These are phyloP conservation scores for Sepioteuthis lessoniana DNA, from an alignment of 2,888 invertebrate species.

Conservation along the genomic window DNA sequence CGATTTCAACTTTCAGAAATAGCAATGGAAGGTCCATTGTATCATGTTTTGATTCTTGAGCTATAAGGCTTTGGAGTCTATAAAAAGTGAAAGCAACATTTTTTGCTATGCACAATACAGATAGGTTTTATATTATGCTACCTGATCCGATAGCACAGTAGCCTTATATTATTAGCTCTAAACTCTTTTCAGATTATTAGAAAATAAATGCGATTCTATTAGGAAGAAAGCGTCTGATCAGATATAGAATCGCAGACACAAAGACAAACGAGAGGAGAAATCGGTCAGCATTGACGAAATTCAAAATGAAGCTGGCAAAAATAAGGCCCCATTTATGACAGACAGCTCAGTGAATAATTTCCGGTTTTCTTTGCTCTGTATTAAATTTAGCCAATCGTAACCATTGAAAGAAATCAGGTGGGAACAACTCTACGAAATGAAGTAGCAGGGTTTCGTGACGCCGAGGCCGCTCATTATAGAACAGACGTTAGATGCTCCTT, in stretches of 20 bases:
- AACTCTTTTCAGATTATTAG: neutral
- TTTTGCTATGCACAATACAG: neutral
- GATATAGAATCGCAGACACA: neutral
- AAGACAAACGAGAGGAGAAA: neutral
- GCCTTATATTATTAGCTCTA: neutral
- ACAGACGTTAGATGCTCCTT: neutral
- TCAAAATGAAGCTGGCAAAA: neutral
- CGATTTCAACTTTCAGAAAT: too few species aligned
- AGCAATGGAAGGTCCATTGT: neutral
- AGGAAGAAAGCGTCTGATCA: neutral
- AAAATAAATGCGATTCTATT: neutral
- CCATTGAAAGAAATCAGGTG: neutral
- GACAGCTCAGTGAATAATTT: slow-evolving; percentile 4
- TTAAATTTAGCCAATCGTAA: neutral
- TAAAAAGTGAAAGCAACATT: too few species aligned
- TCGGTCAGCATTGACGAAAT: neutral
- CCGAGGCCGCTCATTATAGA: neutral
- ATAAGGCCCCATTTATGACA: neutral
- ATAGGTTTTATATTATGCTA: neutral
- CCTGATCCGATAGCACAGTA: neutral
- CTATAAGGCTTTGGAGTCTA: neutral
- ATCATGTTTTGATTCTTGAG: neutral
- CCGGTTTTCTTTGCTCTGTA: neutral
- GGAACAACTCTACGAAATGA: neutral
- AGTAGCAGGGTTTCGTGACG: neutral